Evolutionary conservation across 2,797 vertebrate species (phyloP), one percentile per base, ranked within the genome.

Genomic region (Sebastes iracundus): DNA sequence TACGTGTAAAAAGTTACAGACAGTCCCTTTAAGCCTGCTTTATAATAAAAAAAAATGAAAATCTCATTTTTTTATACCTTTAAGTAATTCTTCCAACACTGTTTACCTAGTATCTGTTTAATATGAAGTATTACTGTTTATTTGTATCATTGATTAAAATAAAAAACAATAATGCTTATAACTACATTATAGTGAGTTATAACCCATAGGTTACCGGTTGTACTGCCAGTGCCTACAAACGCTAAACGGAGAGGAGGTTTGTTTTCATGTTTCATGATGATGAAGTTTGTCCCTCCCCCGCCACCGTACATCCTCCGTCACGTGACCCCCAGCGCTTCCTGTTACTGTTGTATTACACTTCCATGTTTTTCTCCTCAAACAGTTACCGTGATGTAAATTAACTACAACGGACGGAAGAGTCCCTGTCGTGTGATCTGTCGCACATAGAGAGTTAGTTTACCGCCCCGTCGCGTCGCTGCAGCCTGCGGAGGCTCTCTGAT

Each of bases 281-380:
- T 0, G 4, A 2, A 18, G 18, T 90, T 89, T 92, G 90, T 81
- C 85, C 90, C 12, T 16, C 42, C 1, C 3, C 30, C 0, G 2
- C 5, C 55, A 2, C 92, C 84, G 85, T 88, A 84, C 0, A 7
- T n/a, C n/a, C 2, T 2, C 12, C 2, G 7, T 86, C 91, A 94
- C 72, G 38, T 94, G 91, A 85, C 56, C 12, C 0, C 8, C 13
- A 10, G 42, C 4, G 49, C 76, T 93, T 94, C 94, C 94, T 87
- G 91, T 91, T 89, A 42, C 82, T 84, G 32, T 88, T 87, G 72
- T 77, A 14, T 84, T 73, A 71, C 87, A 87, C 84, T 87, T 88
- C 86, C 82, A 88, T 88, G 81, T 87, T 90, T 88, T 88, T 82
- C 71, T 42, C 38, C 65, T 52, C 35, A 65, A 79, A 75, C 71